These are phyloP conservation scores for Andrena fulva DNA, from an alignment of 2,888 invertebrate species.

Conservation along the genomic window DNA sequence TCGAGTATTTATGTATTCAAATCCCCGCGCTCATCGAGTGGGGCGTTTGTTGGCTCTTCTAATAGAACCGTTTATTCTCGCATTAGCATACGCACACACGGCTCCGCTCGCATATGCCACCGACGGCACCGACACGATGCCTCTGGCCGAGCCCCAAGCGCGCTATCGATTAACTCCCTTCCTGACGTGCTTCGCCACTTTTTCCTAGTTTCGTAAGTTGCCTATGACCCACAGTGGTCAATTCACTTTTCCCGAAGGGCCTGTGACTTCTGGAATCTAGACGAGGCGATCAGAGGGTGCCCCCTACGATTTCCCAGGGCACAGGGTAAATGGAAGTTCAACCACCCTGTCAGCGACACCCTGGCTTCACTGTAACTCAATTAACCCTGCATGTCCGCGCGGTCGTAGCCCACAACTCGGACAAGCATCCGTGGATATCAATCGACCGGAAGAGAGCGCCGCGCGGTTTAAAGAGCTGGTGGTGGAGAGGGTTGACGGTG, in stretches of 20 bases:
- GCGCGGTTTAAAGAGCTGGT: constrained; percentile 48
- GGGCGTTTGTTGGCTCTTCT: constrained; percentile 82
- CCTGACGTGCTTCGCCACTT: constrained; percentile 6
- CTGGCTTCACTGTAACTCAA: constrained; percentile 14
- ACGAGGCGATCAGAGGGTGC: too few species aligned
- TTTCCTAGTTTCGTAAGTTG: constrained; percentile 3
- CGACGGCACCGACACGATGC: constrained; percentile 61
- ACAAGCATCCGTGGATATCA: constrained; percentile 62
- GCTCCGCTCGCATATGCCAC: constrained; percentile 61
- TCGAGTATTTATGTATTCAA: constrained; percentile 83
- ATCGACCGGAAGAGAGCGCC: constrained; percentile 63
- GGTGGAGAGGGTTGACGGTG: constrained; percentile 56
- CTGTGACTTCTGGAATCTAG: too few species aligned
- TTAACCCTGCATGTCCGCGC: constrained; percentile 12
- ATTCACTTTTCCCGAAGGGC: not conserved
- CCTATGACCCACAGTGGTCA: not conserved
- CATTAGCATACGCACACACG: constrained; percentile 81
- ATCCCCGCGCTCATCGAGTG: constrained; percentile 82
- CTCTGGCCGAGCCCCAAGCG: constrained; percentile 28
- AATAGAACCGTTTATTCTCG: constrained; percentile 83
- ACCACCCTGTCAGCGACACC: constrained; percentile 5
- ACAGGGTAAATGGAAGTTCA: not conserved
- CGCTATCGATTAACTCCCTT: constrained; percentile 51
- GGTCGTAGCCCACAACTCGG: constrained; percentile 25
- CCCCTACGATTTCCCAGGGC: too few species aligned